These are phyloP conservation scores for Eurytoma adleriae DNA, from an alignment of 2,888 invertebrate species.

Conservation along the genomic window DNA sequence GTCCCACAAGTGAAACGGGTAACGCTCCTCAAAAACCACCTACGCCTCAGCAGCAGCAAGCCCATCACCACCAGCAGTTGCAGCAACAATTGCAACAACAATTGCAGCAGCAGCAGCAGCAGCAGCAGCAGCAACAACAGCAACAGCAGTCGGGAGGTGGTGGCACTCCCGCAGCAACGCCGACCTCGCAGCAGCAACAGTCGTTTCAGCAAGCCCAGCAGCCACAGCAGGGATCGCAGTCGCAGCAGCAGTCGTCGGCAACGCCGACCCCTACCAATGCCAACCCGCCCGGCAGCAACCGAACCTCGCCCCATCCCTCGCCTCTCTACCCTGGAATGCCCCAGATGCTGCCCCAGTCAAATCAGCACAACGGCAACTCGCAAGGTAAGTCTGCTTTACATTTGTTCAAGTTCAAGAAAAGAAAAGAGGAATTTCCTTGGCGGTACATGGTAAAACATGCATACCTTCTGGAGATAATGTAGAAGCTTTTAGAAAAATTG, in stretches of 20 bases:
- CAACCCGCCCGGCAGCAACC: conserved; percentile 69
- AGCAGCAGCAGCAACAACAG: conserved; percentile 66
- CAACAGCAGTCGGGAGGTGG: conserved; percentile 64
- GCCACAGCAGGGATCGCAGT: conserved; percentile 52
- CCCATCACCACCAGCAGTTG: conserved; percentile 78
- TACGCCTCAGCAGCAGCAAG: conserved; percentile 73
- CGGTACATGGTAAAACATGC: too few relatives aligned
- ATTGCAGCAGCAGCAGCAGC: conserved; percentile 76
- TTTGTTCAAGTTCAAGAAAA: too few relatives aligned
- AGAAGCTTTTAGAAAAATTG: too few relatives aligned
- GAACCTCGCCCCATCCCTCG: conserved; percentile 72
- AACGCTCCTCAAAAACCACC: conserved; percentile 74
- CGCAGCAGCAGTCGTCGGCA: conserved; percentile 60
- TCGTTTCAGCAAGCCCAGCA: conserved; percentile 73
- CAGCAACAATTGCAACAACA: conserved; percentile 67
- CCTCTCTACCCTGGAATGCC: conserved; percentile 72
- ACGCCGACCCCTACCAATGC: conserved; percentile 70
- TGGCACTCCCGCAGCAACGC: conserved; percentile 70
- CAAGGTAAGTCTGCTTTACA: conserved; percentile 67
- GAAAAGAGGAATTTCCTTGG: too few relatives aligned
- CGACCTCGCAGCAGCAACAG: conserved; percentile 64
- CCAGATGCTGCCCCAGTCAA: conserved; percentile 61
- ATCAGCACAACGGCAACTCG: conserved; percentile 69
- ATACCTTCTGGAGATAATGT: too few relatives aligned
- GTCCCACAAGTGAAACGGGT: conserved; percentile 66